phyloP scores from a whole-genome alignment of 2,797 vertebrate species.

The Podarcis lilfordi region DNA sequence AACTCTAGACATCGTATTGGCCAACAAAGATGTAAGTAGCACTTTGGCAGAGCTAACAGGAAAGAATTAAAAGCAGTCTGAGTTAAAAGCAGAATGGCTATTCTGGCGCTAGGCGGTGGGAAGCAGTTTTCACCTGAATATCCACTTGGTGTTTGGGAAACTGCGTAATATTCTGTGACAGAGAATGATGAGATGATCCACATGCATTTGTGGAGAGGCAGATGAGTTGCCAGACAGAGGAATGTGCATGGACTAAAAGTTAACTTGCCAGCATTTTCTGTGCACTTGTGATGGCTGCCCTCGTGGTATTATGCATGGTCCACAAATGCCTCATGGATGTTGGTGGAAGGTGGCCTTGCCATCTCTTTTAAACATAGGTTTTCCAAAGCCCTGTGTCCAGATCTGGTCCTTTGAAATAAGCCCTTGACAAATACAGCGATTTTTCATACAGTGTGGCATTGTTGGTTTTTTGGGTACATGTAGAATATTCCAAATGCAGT shows the following conservation, averaged over 20 bases:
- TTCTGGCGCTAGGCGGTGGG: accelerated
- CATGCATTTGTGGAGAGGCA: not conserved
- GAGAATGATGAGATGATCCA: not conserved
- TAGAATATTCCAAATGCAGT: not conserved
- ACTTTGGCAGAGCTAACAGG: accelerated
- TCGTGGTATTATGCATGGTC: not conserved
- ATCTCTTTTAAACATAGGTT: no score
- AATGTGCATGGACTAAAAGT: not conserved
- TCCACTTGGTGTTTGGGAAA: not conserved
- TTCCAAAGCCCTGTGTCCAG: no score
- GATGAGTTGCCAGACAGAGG: not conserved
- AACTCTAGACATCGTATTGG: slow-evolving; percentile 88
- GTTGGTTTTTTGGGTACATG: no score
- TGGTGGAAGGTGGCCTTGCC: not conserved
- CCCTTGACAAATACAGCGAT: no score
- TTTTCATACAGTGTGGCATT: not conserved
- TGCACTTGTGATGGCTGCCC: not conserved
- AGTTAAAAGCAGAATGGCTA: not conserved
- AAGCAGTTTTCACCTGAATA: accelerated
- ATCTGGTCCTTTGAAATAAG: no score
- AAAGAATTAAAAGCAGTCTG: not conserved
- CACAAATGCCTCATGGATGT: not conserved
- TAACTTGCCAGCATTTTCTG: not conserved
- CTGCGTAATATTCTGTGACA: no score
- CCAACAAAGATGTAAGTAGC: slow-evolving; percentile 90